Base-by-base conservation (phyloP, 2,113 vertebrate species). In the Triplophysa rosa region DNA sequence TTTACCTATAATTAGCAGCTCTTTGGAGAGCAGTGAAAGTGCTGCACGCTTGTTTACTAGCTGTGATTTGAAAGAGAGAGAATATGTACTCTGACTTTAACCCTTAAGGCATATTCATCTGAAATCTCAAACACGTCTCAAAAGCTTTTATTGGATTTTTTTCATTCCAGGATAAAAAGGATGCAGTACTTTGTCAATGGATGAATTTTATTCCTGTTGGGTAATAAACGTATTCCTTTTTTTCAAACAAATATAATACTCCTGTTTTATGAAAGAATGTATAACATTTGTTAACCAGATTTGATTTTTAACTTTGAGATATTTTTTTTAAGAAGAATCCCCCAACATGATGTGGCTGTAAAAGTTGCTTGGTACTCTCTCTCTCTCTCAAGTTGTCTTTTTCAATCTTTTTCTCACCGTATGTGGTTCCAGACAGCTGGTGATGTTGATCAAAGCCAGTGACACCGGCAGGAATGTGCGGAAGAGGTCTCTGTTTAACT, bases 381-480 rank as follows among this genome's bases (percentile, higher is more conserved):
- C 3, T 26, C 49, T 67, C 64, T 67, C 33, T 67, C 16, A 58
- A 12, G 10, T 37, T 21, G 16, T 21, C 17, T 23, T 10, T 2
- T 10, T 37, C 45, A 23, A 3, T 37, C 26, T 64, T 24, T 40
- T 29, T 37, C 45, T 72, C 26, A 24, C 23, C 13, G 12, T 54
- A 6, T 24, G 17, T 52, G 49, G 12, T 63, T 74, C 23, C 62
- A 75, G 71, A 37, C 79, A 42, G 70, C 63, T 42, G 29, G 29
- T 67, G 63, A 75, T 19, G 21, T 58, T 80, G 49, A 80, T 80
- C 65, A 80, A 80, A 73, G 19, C 63, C 79, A 80, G 79, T 6
- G 42, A n/a, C 52, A 72, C 54, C 19, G 63, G 73, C 49, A 67
- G 79, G 79, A 80, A 80, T 70, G 63, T 49, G 21, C 73, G 29